phyloP scores from a whole-genome alignment of 1,140 invertebrate genomes.

The Brachionus sp. region DNA sequence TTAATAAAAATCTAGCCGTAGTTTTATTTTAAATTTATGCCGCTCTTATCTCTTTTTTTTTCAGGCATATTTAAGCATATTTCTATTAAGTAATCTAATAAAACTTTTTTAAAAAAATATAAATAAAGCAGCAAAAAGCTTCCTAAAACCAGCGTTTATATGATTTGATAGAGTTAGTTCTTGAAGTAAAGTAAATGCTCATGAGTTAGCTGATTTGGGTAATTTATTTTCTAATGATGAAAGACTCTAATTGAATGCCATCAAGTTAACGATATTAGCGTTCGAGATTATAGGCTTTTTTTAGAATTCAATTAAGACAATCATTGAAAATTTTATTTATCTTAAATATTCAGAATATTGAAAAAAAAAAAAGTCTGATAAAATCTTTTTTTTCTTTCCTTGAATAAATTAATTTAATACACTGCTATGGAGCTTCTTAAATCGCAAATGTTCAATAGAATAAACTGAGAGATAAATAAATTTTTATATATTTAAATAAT shows the following conservation, averaged over 20 bases:
- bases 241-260: neutral
- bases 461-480: too few species aligned
- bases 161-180: neutral
- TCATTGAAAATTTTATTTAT: conserved; percentile 8
- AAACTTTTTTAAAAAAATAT: neutral
- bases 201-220: neutral
- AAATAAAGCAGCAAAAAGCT: neutral
- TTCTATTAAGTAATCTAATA: neutral
- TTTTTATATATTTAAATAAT: too few species aligned
- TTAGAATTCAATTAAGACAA: neutral
- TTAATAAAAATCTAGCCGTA: neutral
- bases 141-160: neutral
- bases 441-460: too few species aligned
- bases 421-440: neutral
- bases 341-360: conserved; percentile 10
- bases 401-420: neutral
- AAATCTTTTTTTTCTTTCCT: neutral
- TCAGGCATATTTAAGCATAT: neutral
- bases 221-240: neutral
- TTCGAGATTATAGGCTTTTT: neutral
- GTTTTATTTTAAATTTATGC: neutral
- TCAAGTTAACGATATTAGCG: neutral
- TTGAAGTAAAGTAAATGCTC: neutral
- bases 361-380: neutral
- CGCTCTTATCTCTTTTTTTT: neutral